These are phyloP conservation scores for Ancistrus triradiatus DNA, from an alignment of 2,113 vertebrate genomes.

Conservation along the genomic window DNA sequence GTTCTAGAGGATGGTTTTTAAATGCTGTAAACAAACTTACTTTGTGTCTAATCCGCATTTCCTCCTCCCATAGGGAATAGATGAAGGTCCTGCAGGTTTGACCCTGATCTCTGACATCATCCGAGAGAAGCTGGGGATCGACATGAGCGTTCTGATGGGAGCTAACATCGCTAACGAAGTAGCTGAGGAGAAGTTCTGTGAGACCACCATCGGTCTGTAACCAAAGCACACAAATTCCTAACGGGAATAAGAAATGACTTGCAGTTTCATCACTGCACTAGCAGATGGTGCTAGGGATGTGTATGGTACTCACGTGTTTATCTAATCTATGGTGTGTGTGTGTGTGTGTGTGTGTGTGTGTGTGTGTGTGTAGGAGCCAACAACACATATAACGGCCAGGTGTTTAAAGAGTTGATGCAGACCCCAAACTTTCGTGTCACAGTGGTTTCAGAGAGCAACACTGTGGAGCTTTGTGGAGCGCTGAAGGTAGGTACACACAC, in stretches of 20 bases:
- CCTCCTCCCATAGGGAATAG: constrained; percentile 65
- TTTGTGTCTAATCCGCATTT: too few relatives aligned
- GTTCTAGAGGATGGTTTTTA: too few relatives aligned
- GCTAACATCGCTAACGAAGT: constrained; percentile 84
- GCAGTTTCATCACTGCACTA: too few relatives aligned
- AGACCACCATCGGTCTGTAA: constrained; percentile 78
- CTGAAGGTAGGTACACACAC: constrained; percentile 68
- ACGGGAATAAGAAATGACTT: too few relatives aligned
- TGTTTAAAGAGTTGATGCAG: constrained; percentile 81
- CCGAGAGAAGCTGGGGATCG: constrained; percentile 76
- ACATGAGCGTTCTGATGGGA: constrained; percentile 82
- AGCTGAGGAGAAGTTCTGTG: constrained; percentile 82
- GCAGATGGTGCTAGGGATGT: too few relatives aligned
- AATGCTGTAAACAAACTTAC: too few relatives aligned
- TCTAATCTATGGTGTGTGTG: background rate
- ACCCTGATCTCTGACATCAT: constrained; percentile 82
- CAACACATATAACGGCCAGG: constrained; percentile 63
- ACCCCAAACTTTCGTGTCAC: constrained; percentile 81
- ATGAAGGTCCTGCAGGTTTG: constrained; percentile 72
- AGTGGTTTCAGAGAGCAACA: constrained; percentile 73
- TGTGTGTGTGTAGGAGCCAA: constrained; percentile 65
- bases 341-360: constrained; percentile 8
- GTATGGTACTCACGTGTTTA: too few relatives aligned
- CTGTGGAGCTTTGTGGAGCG: constrained; percentile 82
- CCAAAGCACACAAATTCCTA: background rate